phyloP scores from a whole-genome alignment of 2,113 vertebrate genomes.

The Acinonyx jubatus region DNA sequence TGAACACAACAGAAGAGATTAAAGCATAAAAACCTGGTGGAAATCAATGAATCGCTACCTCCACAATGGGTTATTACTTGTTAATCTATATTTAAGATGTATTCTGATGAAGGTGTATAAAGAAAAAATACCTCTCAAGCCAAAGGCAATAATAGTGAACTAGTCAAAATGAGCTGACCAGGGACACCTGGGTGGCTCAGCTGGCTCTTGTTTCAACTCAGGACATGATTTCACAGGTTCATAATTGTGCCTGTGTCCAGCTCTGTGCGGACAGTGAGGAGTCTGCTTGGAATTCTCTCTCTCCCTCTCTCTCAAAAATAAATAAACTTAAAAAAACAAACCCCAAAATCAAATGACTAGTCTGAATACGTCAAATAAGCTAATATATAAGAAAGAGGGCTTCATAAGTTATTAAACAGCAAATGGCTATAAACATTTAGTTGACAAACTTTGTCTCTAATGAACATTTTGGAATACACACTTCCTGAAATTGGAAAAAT shows the following conservation, averaged over 20 bases:
- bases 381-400: neutral
- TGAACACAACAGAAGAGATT: neutral
- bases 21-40: neutral
- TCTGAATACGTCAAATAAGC: conserved; percentile 1
- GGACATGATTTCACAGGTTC: too few relatives aligned
- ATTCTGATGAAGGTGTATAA: neutral
- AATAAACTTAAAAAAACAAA: too few relatives aligned
- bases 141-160: neutral
- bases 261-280: too few relatives aligned
- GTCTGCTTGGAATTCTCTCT: too few relatives aligned
- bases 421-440: neutral
- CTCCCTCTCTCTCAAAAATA: too few relatives aligned
- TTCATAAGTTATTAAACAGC: conserved; percentile 26
- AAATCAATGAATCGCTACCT: neutral
- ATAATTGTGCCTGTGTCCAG: too few relatives aligned
- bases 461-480: neutral
- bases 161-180: neutral
- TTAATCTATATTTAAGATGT: neutral
- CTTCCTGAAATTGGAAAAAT: neutral
- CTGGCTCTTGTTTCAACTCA: too few relatives aligned
- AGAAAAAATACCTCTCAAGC: neutral
- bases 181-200: too few relatives aligned
- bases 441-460: neutral
- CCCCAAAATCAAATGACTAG: neutral
- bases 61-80: neutral